phyloP scores from a whole-genome alignment of 1,140 invertebrate species.

The Meloidogyne exigua region DNA sequence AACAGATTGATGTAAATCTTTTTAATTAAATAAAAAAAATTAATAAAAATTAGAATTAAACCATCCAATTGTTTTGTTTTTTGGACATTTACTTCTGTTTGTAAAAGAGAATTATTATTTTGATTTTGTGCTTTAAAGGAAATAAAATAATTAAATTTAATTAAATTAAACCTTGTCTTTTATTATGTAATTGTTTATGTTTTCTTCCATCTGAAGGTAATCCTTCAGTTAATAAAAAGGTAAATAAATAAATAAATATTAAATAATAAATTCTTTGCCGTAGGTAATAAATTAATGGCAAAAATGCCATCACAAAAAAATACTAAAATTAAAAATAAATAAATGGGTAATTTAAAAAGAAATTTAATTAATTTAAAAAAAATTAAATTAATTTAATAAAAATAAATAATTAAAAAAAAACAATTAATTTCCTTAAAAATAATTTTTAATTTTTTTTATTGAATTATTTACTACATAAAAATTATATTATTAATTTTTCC shows the following conservation, averaged over 20 bases:
- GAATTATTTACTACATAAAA: too few species aligned
- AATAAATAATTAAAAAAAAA: too few species aligned
- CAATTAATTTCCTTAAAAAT: too few species aligned
- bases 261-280: not conserved
- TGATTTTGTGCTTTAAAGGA: not conserved
- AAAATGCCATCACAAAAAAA: not conserved
- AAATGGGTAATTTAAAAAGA: not conserved
- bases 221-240: not conserved
- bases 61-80: conserved; percentile 8
- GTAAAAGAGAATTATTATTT: not conserved
- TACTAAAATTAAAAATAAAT: not conserved
- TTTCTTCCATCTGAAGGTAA: not conserved
- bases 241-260: not conserved
- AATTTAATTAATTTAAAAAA: too few species aligned
- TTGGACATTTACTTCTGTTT: not conserved
- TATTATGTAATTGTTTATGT: not conserved
- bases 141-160: too few species aligned
- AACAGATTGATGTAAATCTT: not conserved
- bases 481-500: too few species aligned
- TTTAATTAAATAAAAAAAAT: too few species aligned
- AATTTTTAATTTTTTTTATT: too few species aligned
- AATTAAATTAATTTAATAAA: too few species aligned
- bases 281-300: not conserved
- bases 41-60: not conserved
- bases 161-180: conserved; percentile 4